Conservation (phyloP, 2,113 vertebrate genomes). For the Ceyx margarethae region DNA sequence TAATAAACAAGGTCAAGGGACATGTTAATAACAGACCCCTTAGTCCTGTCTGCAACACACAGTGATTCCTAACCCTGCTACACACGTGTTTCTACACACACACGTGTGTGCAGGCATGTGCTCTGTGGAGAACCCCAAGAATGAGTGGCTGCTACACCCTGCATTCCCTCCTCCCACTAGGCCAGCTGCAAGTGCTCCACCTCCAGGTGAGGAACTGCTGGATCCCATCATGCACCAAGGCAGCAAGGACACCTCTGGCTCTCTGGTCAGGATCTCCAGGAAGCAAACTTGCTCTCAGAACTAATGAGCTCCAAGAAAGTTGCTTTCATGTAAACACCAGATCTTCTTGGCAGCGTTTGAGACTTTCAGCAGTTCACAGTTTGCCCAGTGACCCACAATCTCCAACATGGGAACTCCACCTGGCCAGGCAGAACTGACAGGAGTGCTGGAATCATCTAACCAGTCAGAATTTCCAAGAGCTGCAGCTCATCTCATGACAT, state of each 20-base stretch:
- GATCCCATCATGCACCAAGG: background rate
- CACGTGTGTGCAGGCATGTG: rapidly evolving
- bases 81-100: rapidly evolving
- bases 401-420: no score
- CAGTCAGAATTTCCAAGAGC: background rate
- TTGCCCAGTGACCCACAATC: background rate
- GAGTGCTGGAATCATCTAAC: background rate
- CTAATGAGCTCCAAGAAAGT: background rate
- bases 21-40: background rate
- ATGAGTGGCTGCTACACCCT: background rate
- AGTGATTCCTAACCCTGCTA: background rate
- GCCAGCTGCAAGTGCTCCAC: background rate
- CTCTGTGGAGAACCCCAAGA: background rate
- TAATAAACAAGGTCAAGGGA: background rate
- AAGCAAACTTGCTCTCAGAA: background rate
- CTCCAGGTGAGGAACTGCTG: background rate
- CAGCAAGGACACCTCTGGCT: background rate
- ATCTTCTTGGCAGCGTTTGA: background rate
- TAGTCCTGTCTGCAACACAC: background rate
- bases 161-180: background rate
- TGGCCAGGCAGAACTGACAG: no score
- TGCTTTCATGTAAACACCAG: background rate
- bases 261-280: background rate
- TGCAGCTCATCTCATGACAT: background rate
- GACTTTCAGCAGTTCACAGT: background rate